A percentile compares a stretch with the other conserved stretches of the same genome.
These are phyloP conservation scores for Mirza zaza DNA, from an alignment of 2,113 vertebrate genomes.

Conservation along the genomic window DNA sequence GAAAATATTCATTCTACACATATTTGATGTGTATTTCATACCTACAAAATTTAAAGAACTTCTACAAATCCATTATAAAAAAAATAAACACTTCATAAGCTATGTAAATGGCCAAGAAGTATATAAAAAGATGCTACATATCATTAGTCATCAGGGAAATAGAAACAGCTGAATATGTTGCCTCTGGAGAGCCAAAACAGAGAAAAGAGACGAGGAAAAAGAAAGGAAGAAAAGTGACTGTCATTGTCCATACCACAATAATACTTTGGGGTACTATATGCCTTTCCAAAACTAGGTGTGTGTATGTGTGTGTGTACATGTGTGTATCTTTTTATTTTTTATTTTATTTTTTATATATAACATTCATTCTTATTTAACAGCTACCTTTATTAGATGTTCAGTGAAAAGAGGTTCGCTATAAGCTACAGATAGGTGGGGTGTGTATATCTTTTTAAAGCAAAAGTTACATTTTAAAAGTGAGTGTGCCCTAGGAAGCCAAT, in stretches of 20 bases:
- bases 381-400: slow-evolving; percentile 60
- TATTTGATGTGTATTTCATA: neutral
- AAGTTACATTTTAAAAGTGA: neutral
- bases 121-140: neutral
- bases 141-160: neutral
- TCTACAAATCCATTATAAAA: neutral
- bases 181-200: neutral
- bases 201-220: neutral
- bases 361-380: slow-evolving; percentile 68
- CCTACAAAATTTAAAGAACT: neutral
- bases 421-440: neutral
- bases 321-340: no score
- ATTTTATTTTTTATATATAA: slow-evolving; percentile 19
- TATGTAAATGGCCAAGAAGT: neutral
- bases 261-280: neutral
- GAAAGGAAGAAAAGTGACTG: neutral
- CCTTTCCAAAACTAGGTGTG: neutral
- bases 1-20: neutral
- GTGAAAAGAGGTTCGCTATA: slow-evolving; percentile 34
- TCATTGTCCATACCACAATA: neutral
- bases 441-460: neutral
- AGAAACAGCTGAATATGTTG: neutral
- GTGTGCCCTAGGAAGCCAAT: neutral
- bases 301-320: no score
- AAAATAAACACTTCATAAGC: neutral